Base-by-base conservation (phyloP, 2,888 invertebrate genomes). In the Drosophila sordidapex region DNA sequence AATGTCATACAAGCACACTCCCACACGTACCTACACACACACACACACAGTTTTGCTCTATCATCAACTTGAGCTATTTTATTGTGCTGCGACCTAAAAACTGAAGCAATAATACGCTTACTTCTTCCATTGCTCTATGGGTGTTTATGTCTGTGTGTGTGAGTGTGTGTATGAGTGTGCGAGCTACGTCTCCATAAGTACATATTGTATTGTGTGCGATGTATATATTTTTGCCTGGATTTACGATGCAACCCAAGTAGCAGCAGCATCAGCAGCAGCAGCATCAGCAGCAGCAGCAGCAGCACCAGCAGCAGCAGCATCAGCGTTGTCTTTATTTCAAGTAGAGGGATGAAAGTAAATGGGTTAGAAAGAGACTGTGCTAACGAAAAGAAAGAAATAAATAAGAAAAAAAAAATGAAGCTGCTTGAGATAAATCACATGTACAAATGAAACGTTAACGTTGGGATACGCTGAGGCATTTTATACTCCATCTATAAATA, bases 91-190 rank as follows among this genome's bases (percentile, higher is more conserved):
- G 82, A 76, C 81, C 79, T 60, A 70, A 68, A 68, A 86, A 80
- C 69, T 73, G 71, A 82, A 73, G 87, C 83, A 88, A 88, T 89
- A 87, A 87, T 90, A 87, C 87, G 83, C 86, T 88, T 74, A 73
- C 90, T 79, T 76, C 71, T 64, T 69, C 73, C 83, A 78, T 79
- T 72, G 59, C 79, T 70, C 31, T 70, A 21, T 7, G 46, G 21
- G 46, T 27, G 51, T 29, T 15, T 40, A 10, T 10, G 54, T 57
- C 31, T 76, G 52, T 59, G 13, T 33, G 33, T 66, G 31, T 67
- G 36, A 36, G 33, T 33, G 36, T 60, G n/a, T 60, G 15, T 74
- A 33, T 60, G n/a, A 57, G 15, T 74, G 18, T 67, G 59, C 69
- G 46, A 27, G 52, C 49, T 36, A 77, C 78, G 68, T 79, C 61